phyloP scores from a whole-genome alignment of 2,888 invertebrate species.

The Tenthredo mesomela region DNA sequence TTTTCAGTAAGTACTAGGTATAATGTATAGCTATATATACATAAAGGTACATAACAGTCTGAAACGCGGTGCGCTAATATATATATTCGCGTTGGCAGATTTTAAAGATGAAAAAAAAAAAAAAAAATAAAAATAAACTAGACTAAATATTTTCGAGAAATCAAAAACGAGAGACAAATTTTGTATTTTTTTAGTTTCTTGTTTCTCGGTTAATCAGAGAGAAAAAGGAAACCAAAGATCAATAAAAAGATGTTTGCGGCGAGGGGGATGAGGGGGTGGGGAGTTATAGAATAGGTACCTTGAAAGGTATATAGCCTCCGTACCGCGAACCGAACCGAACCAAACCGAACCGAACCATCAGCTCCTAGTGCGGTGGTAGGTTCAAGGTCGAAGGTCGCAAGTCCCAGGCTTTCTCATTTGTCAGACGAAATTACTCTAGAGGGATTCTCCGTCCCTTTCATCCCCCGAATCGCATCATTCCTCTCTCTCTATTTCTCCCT shows the following conservation, averaged over 20 bases:
- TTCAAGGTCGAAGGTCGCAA: constrained; percentile 48
- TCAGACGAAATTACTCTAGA: constrained; percentile 54
- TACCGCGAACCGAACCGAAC: neutral
- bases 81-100: neutral
- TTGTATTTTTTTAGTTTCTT: neutral
- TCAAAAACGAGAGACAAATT: neutral
- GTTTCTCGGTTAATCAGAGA: neutral
- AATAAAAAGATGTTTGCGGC: neutral
- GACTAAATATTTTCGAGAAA: neutral
- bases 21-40: neutral
- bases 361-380: neutral
- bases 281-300: neutral
- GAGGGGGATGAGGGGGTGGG: neutral
- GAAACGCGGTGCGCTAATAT: neutral
- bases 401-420: constrained; percentile 54
- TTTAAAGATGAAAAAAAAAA: neutral
- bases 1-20: neutral
- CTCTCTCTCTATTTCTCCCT: constrained; percentile 7
- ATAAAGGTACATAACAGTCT: neutral
- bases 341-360: neutral
- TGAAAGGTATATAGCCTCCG: neutral
- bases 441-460: constrained; percentile 50
- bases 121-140: neutral
- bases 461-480: constrained; percentile 29
- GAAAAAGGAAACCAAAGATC: neutral